phyloP scores from a whole-genome alignment of 2,797 vertebrate genomes.

The Microctenopoma stevenorrisi region DNA sequence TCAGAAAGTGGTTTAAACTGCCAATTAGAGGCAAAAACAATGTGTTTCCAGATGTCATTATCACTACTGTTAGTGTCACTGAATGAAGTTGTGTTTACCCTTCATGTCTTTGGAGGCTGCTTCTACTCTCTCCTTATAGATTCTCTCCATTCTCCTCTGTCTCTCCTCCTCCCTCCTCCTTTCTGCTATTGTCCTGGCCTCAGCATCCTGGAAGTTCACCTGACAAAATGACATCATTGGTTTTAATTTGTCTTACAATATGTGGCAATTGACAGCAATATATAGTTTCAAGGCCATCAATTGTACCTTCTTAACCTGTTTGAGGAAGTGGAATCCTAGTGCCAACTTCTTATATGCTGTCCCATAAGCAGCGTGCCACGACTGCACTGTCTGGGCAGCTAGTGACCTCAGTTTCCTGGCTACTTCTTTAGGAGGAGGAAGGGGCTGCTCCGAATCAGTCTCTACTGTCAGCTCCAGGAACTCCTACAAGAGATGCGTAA shows the following conservation, averaged over 20 bases:
- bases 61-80: not conserved
- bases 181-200: slow-evolving; percentile 86
- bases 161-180: slow-evolving; percentile 89
- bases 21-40: not conserved
- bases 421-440: slow-evolving; percentile 91
- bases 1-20: not conserved
- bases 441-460: slow-evolving; percentile 87
- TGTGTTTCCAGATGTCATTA: not conserved
- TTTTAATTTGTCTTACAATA: not conserved
- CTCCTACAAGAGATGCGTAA: slow-evolving; percentile 69
- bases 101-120: slow-evolving; percentile 89
- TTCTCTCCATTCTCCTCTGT: slow-evolving; percentile 84
- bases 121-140: slow-evolving; percentile 88
- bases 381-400: slow-evolving; percentile 85
- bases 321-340: slow-evolving; percentile 92
- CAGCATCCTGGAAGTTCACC: slow-evolving; percentile 93
- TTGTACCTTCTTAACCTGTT: slow-evolving; percentile 91
- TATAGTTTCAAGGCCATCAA: not conserved
- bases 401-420: slow-evolving; percentile 86
- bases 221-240: slow-evolving; percentile 55
- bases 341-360: slow-evolving; percentile 93
- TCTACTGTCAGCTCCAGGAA: slow-evolving; percentile 93
- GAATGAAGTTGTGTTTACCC: slow-evolving; percentile 71
- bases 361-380: slow-evolving; percentile 89
- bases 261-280: not conserved